Percentiles rank a stretch among this genome's conserved stretches.
Evolutionary conservation across 2,113 vertebrate species (phyloP).

Genomic region (Sinocyclocheilus grahami): DNA sequence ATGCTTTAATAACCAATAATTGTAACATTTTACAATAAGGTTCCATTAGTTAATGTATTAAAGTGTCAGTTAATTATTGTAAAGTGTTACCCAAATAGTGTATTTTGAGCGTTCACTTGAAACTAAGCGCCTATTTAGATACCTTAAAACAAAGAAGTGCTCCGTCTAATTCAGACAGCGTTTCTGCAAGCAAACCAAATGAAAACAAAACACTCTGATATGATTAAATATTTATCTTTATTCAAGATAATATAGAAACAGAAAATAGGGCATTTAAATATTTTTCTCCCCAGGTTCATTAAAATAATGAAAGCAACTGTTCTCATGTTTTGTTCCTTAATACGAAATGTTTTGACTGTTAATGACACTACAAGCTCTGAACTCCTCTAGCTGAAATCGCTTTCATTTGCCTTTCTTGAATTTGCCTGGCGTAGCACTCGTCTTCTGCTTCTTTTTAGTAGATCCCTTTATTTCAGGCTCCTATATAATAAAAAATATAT

Average conservation of each 20-base stretch:
- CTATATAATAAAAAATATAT: conserved; percentile 47
- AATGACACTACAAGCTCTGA: not conserved
- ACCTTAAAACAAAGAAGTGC: not conserved
- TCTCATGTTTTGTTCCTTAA: not conserved
- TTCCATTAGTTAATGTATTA: too few species aligned
- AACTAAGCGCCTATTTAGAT: not conserved
- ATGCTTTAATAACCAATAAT: too few species aligned
- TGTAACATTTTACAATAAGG: too few species aligned
- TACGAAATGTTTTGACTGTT: not conserved
- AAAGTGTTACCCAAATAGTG: too few species aligned
- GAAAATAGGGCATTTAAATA: conserved; percentile 3
- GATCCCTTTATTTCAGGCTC: conserved; percentile 84
- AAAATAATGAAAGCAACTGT: not conserved
- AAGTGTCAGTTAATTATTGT: too few species aligned
- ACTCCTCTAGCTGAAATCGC: not conserved
- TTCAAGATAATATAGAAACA: not conserved
- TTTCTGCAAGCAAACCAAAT: not conserved
- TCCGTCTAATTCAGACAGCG: not conserved
- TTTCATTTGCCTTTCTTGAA: conserved; percentile 75
- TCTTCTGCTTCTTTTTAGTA: conserved; percentile 89
- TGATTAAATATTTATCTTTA: conserved; percentile 15
- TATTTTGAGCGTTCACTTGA: too few species aligned
- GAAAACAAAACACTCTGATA: not conserved
- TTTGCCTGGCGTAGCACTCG: conserved; percentile 69
- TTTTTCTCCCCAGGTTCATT: not conserved